phyloP scores from a whole-genome alignment of 2,113 vertebrate genomes.

The Phylloscopus whistleri region DNA sequence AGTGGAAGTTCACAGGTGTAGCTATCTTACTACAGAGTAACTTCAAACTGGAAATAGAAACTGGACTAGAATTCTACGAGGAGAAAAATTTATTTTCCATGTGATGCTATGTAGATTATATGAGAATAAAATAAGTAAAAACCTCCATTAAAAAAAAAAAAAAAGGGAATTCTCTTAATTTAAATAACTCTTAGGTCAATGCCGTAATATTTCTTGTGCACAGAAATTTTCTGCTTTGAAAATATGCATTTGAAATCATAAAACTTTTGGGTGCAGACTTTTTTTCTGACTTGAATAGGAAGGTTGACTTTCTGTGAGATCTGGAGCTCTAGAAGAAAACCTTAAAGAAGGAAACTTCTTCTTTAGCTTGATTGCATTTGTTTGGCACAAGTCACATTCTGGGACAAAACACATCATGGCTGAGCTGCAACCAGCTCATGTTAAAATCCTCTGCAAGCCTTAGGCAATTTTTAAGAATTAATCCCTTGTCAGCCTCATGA shows the following conservation, averaged over 20 bases:
- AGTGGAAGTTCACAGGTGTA: not conserved
- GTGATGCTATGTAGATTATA: not conserved
- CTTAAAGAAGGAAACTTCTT: not conserved
- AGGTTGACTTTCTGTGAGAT: not conserved
- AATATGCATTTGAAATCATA: not conserved
- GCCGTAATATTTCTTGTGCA: not conserved
- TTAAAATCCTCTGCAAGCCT: not conserved
- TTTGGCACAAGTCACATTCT: not conserved
- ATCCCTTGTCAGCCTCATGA: not conserved
- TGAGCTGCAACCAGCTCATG: not conserved
- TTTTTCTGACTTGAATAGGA: not conserved
- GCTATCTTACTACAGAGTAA: not conserved
- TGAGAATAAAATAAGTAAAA: not conserved
- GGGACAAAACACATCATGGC: not conserved
- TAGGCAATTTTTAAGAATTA: not conserved
- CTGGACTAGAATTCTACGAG: not conserved
- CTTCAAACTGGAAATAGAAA: not conserved
- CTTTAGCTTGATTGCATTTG: not conserved
- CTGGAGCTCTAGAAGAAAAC: not conserved
- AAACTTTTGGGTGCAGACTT: accelerated
- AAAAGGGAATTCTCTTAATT: not conserved
- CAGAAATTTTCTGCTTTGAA: not conserved
- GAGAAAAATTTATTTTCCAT: not conserved
- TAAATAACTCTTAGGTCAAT: not conserved
- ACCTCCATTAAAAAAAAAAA: too few relatives aligned